Evolutionary conservation across 53 echinoderm and acorn worm species (phyloP).

Genomic region (Paelopatides confundens): DNA sequence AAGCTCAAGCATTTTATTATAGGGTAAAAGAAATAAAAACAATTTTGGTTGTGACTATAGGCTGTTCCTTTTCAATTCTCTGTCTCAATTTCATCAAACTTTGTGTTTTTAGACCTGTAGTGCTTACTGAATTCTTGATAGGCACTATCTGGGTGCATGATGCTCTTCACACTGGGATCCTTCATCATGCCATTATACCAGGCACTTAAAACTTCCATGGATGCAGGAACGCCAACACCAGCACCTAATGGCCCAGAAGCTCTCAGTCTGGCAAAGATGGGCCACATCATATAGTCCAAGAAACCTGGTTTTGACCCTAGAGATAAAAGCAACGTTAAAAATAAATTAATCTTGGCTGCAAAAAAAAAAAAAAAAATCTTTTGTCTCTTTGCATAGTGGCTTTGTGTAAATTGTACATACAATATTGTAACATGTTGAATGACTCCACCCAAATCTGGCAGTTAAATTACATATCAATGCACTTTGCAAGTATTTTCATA

Average conservation of each 20-base stretch:
- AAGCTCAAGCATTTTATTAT: too few species aligned
- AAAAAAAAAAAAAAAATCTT: too few species aligned
- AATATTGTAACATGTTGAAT: too few species aligned
- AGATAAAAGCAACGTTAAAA: not conserved
- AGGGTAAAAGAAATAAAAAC: too few species aligned
- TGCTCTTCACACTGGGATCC: slow-evolving; percentile 38
- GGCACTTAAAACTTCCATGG: not conserved
- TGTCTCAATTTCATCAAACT: slow-evolving; percentile 67
- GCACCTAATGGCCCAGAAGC: slow-evolving; percentile 22
- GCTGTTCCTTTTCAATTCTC: slow-evolving; percentile 9
- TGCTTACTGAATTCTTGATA: slow-evolving; percentile 51
- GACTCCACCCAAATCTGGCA: too few species aligned
- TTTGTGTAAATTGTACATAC: too few species aligned
- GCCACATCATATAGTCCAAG: slow-evolving; percentile 68
- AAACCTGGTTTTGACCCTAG: slow-evolving; percentile 66
- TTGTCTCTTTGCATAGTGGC: too few species aligned
- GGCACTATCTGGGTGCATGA: slow-evolving; percentile 58
- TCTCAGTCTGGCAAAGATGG: slow-evolving; percentile 53
- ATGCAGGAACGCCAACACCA: slow-evolving; percentile 20
- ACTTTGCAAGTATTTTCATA: too few species aligned
- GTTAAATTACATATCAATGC: too few species aligned
- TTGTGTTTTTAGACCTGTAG: slow-evolving; percentile 54
- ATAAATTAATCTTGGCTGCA: too few species aligned
- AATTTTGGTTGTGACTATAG: too few species aligned
- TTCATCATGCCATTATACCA: slow-evolving; percentile 54